phyloP scores from a whole-genome alignment of 2,888 invertebrate genomes.

The Sesia bembeciformis region DNA sequence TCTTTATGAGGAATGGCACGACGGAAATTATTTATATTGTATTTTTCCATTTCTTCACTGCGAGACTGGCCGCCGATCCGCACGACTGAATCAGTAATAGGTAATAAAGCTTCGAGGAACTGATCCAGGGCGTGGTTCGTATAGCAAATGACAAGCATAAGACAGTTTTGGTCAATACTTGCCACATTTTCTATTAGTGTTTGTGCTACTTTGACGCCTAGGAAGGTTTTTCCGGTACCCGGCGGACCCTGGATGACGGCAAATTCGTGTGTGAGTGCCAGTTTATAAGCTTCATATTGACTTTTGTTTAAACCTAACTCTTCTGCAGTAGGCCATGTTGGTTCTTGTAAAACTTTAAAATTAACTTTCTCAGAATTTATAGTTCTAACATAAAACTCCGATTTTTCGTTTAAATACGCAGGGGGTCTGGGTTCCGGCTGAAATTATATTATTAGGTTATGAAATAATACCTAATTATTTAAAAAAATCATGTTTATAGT shows the following conservation, averaged over 20 bases:
- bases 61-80: constrained; percentile 81
- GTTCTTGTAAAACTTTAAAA: constrained; percentile 30
- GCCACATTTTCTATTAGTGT: constrained; percentile 75
- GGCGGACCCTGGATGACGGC: constrained; percentile 89
- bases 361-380: background rate
- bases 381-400: constrained; percentile 7
- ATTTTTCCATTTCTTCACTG: constrained; percentile 49
- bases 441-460: constrained; percentile 1
- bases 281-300: constrained; percentile 78
- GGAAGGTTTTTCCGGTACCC: constrained; percentile 88
- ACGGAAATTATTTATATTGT: constrained; percentile 53
- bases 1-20: constrained; percentile 18
- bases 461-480: too few species aligned
- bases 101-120: constrained; percentile 80
- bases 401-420: constrained; percentile 20
- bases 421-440: constrained; percentile 33
- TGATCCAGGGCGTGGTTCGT: constrained; percentile 92
- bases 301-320: constrained; percentile 74
- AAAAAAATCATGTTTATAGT: too few species aligned
- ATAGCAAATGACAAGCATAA: constrained; percentile 84
- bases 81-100: constrained; percentile 73
- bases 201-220: constrained; percentile 82
- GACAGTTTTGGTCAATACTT: constrained; percentile 20
- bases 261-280: constrained; percentile 80
- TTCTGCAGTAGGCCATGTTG: constrained; percentile 59